phyloP scores from a whole-genome alignment of 2,113 vertebrate genomes.

The Neodon shergylaensis region DNA sequence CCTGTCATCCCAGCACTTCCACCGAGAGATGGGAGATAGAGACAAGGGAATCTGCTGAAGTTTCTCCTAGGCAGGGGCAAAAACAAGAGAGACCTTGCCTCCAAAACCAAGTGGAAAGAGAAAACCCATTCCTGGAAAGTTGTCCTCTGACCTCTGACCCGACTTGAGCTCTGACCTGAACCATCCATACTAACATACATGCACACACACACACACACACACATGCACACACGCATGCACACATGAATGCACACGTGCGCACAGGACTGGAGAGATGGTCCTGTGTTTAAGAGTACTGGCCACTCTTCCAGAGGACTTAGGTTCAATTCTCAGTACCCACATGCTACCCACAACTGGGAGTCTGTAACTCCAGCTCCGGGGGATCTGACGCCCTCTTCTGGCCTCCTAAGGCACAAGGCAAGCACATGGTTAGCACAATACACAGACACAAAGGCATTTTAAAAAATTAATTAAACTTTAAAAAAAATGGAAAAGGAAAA shows the following conservation, averaged over 20 bases:
- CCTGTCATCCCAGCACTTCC: not conserved
- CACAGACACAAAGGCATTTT: not conserved
- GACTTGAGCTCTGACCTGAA: not conserved
- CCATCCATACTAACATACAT: not conserved
- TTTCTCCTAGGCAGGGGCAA: not conserved
- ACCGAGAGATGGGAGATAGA: not conserved
- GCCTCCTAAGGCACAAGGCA: not conserved
- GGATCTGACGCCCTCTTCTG: not conserved
- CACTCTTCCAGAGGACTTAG: not conserved
- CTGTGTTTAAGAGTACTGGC: not conserved
- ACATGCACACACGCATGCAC: not conserved
- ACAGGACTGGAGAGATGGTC: not conserved
- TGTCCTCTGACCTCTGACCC: not conserved
- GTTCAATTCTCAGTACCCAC: not conserved
- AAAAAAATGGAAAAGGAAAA: not conserved
- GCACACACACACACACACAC: not conserved
- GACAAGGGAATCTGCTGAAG: not conserved
- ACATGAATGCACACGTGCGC: accelerated
- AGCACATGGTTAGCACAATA: not conserved
- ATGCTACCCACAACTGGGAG: too few relatives aligned
- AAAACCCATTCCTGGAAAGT: not conserved
- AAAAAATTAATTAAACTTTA: not conserved
- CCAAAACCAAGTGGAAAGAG: not conserved
- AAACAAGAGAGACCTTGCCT: not conserved
- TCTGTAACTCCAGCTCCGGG: not conserved